These are phyloP conservation scores for Apotomis capreana DNA, from an alignment of 2,888 invertebrate genomes.

Conservation along the genomic window DNA sequence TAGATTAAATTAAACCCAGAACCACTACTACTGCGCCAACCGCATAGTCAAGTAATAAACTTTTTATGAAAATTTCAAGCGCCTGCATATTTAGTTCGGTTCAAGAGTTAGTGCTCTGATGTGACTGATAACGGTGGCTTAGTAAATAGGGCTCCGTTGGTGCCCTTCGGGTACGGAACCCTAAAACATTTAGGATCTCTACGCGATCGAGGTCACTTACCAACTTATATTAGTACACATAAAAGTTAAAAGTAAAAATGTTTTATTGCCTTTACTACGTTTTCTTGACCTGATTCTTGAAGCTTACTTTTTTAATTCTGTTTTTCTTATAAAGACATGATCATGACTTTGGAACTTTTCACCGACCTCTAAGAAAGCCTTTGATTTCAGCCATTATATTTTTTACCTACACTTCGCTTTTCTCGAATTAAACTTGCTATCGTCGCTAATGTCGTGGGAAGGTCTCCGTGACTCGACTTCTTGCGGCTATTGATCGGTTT, in stretches of 20 bases:
- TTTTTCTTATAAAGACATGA: neutral
- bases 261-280: neutral
- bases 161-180: neutral
- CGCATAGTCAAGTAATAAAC: too few species aligned
- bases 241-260: neutral
- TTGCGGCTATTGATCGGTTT: slow-evolving; percentile 26
- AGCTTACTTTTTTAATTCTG: neutral
- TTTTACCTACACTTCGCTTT: neutral
- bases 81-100: too few species aligned
- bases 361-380: neutral
- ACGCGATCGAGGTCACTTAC: neutral
- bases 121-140: too few species aligned
- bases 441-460: slow-evolving; percentile 4
- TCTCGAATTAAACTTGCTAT: slow-evolving; percentile 2
- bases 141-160: too few species aligned
- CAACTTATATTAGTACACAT: neutral
- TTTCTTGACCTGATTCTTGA: neutral
- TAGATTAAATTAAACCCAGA: too few species aligned
- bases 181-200: neutral
- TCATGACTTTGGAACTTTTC: slow-evolving; percentile 1
- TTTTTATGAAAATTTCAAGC: too few species aligned
- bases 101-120: too few species aligned
- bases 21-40: too few species aligned
- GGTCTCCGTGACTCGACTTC: slow-evolving; percentile 25
- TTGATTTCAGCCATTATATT: neutral